Conservation (phyloP, 2,888 invertebrate species). For the Alsophila aescularia region DNA sequence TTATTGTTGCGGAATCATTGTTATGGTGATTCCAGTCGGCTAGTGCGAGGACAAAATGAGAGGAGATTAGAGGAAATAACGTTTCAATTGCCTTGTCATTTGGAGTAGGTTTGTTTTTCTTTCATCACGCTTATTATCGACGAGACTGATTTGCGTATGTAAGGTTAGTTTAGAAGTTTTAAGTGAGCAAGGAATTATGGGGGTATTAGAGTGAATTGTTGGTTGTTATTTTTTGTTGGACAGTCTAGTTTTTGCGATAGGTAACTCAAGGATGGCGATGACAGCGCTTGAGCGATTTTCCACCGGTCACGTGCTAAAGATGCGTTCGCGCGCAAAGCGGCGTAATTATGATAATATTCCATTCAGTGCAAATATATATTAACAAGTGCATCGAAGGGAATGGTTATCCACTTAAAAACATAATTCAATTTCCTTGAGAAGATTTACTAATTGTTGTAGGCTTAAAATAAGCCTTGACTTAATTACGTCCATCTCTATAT, state of each 20-base stretch:
- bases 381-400: not conserved
- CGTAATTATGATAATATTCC: constrained; percentile 1
- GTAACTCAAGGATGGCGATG: constrained; percentile 34
- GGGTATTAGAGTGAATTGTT: constrained; percentile 11
- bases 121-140: constrained; percentile 41
- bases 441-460: too few relatives aligned
- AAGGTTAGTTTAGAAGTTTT: constrained; percentile 19
- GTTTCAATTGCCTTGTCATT: constrained; percentile 63
- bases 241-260: constrained; percentile 27
- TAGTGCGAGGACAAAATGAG: constrained; percentile 61
- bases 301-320: constrained; percentile 43
- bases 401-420: too few relatives aligned
- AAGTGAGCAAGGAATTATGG: constrained; percentile 12
- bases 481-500: too few relatives aligned
- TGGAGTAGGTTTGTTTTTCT: constrained; percentile 54
- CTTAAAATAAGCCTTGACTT: too few relatives aligned
- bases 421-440: too few relatives aligned
- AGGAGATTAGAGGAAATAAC: constrained; percentile 69
- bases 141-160: constrained; percentile 46
- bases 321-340: constrained; percentile 26
- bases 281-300: constrained; percentile 43
- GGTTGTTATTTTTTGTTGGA: constrained; percentile 21
- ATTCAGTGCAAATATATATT: not conserved
- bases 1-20: constrained; percentile 74
- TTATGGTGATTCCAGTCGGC: constrained; percentile 70